Evolutionary conservation across 2,888 invertebrate genomes (phyloP), one percentile per base, ranked within the genome.

Genomic region (Adelphocoris suturalis): DNA sequence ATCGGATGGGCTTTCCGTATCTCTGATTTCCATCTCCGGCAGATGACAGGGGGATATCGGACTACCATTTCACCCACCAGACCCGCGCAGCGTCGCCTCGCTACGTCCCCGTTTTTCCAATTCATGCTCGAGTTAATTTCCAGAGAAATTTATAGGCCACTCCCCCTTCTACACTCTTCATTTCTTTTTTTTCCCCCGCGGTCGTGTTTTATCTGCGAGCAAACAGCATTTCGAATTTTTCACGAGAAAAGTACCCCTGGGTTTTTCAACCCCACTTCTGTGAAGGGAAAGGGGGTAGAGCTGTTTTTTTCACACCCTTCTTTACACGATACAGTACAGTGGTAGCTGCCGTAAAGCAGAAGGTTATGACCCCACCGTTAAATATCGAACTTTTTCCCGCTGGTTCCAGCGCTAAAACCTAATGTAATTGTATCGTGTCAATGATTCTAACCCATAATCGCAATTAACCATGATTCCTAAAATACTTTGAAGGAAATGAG

Each of bases 191-290:
- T 19, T 68, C 68, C 37, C 2, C 23, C 27, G 23, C 27, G 19
- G 12, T 23, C 19, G 23, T 68, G 68, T 68, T 68, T 68, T 68
- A 68, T 68, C 68, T 68, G 11, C 68, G 23, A 68, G 68, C 68
- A 68, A 68, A 68, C 68, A 68, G 68, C 68, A 23, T 23, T 68
- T 68, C 68, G 68, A 68, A 68, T 68, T 68, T 68, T 68, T 68
- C 68, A 68, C 68, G 68, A 23, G 68, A 68, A 68, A 13, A 68
- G 23, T 68, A 68, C 68, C 68, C 23, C 68, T 19, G 68, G 68
- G 68, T 68, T 68, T 68, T 23, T 68, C 68, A 5, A 23, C 68
- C 52, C 16, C 16, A 16, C 52, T 52, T 52, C 16, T 52, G 52
- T 11, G 23, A 19, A 23, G 68, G 52, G 11, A 68, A 68, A 23